These are phyloP conservation scores for Nomada goodeniana DNA, from an alignment of 2,888 invertebrate species.

Conservation along the genomic window DNA sequence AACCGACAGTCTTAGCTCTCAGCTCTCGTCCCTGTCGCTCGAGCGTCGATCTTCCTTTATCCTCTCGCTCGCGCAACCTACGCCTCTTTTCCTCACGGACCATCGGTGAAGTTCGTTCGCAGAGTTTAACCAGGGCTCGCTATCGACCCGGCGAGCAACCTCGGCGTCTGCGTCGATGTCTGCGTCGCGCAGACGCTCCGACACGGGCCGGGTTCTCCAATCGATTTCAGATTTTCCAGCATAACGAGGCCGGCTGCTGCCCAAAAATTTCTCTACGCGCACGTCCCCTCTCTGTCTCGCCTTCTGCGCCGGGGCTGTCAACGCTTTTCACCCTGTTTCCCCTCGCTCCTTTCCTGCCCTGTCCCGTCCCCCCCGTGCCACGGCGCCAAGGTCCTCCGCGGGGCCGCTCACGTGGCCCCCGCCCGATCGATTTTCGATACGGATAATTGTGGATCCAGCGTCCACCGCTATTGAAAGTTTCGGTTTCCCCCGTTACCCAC, in stretches of 20 bases:
- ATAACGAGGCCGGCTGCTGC: slow-evolving; percentile 80
- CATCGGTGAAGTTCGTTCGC: slow-evolving; percentile 79
- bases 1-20: slow-evolving; percentile 16
- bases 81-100: slow-evolving; percentile 72
- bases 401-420: slow-evolving; percentile 31
- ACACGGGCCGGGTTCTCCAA: slow-evolving; percentile 78
- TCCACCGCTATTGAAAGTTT: slow-evolving; percentile 51
- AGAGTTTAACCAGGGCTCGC: slow-evolving; percentile 82
- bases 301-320: slow-evolving; percentile 22
- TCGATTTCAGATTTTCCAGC: slow-evolving; percentile 83
- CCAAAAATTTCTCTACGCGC: slow-evolving; percentile 72
- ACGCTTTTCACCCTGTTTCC: slow-evolving; percentile 32
- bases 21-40: slow-evolving; percentile 29
- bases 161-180: slow-evolving; percentile 81
- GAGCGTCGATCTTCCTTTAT: slow-evolving; percentile 16
- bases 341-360: background rate
- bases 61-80: slow-evolving; percentile 45
- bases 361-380: background rate
- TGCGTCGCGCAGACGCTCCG: slow-evolving; percentile 81
- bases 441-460: slow-evolving; percentile 60
- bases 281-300: slow-evolving; percentile 29
- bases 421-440: slow-evolving; percentile 55
- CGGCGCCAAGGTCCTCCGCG: slow-evolving; percentile 8
- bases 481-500: slow-evolving; percentile 20
- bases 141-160: slow-evolving; percentile 83